Percentiles rank a stretch among this genome's conserved stretches.
These are phyloP conservation scores for Ernsta delagoae DNA, from an alignment of 2,888 invertebrate species.

Conservation along the genomic window DNA sequence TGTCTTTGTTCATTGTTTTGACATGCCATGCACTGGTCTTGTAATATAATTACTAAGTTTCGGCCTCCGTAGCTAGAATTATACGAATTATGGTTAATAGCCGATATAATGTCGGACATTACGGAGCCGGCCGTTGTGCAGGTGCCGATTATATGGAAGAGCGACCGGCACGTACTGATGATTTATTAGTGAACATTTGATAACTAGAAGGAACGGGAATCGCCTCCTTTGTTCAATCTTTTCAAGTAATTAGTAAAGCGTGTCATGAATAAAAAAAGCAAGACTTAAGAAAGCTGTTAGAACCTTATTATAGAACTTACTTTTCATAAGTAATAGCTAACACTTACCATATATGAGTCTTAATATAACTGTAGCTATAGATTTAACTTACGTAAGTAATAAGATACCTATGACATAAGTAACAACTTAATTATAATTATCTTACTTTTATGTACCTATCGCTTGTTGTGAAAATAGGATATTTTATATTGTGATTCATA, in stretches of 20 bases:
- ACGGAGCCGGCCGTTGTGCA: conserved; percentile 3
- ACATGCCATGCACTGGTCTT: conserved; percentile 18
- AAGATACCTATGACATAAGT: too few species aligned
- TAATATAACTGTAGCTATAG: too few species aligned
- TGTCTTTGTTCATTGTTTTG: conserved; percentile 38
- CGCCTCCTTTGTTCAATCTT: neutral
- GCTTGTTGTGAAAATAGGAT: too few species aligned
- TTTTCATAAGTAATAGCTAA: too few species aligned
- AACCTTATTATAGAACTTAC: too few species aligned
- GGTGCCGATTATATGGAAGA: conserved; percentile 6
- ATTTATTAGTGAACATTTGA: conserved; percentile 8
- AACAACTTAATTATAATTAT: neutral
- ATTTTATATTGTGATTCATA: neutral
- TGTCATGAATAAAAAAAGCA: too few species aligned
- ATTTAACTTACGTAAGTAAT: too few species aligned
- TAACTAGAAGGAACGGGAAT: neutral
- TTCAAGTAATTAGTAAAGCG: neutral
- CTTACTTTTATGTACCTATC: too few species aligned
- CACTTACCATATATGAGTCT: too few species aligned
- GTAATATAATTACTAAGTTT: conserved; percentile 24
- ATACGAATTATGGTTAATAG: conserved; percentile 22
- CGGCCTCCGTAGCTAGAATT: neutral
- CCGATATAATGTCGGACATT: conserved; percentile 30
- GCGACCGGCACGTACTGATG: neutral
- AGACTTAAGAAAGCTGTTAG: too few species aligned